Conservation (phyloP, 2,888 invertebrate genomes). For the Papilio gigon region DNA sequence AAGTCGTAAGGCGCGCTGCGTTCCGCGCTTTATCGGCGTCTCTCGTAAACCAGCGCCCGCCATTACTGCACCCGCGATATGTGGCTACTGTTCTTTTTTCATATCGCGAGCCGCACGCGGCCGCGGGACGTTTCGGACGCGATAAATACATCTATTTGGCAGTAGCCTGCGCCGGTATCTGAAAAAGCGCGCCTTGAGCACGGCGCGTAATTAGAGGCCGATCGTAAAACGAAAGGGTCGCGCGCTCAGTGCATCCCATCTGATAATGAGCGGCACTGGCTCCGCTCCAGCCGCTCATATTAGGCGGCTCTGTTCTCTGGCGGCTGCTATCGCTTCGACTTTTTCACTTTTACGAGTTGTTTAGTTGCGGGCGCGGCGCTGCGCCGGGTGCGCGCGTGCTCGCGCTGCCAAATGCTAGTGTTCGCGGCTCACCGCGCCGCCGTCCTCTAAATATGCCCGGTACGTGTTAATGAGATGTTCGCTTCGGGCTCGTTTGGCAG, state of each 20-base stretch:
- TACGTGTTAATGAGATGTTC: constrained; percentile 77
- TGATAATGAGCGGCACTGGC: constrained; percentile 81
- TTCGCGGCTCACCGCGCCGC: constrained; percentile 79
- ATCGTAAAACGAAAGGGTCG: constrained; percentile 82
- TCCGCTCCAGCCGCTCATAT: constrained; percentile 79
- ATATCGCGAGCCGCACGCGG: constrained; percentile 66
- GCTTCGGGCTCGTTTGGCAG: constrained; percentile 72
- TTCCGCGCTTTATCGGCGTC: constrained; percentile 74
- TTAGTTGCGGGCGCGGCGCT: constrained; percentile 72
- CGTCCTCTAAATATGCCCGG: constrained; percentile 72
- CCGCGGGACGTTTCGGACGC: constrained; percentile 68
- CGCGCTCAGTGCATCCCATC: constrained; percentile 75
- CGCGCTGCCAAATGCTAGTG: constrained; percentile 80
- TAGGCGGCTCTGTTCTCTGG: constrained; percentile 66
- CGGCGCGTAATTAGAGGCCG: constrained; percentile 79
- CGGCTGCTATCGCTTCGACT: constrained; percentile 78
- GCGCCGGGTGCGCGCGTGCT: constrained; percentile 71
- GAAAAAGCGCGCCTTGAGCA: constrained; percentile 80
- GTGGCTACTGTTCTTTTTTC: constrained; percentile 72
- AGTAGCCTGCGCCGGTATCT: constrained; percentile 64
- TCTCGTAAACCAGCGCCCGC: constrained; percentile 77
- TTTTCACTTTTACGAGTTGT: constrained; percentile 83
- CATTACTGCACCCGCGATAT: constrained; percentile 76
- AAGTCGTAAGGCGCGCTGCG: constrained; percentile 79
- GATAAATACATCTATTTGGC: constrained; percentile 79